Conservation (phyloP, 2,113 vertebrate genomes). For the Gnathonemus echidnorhynchus region DNA sequence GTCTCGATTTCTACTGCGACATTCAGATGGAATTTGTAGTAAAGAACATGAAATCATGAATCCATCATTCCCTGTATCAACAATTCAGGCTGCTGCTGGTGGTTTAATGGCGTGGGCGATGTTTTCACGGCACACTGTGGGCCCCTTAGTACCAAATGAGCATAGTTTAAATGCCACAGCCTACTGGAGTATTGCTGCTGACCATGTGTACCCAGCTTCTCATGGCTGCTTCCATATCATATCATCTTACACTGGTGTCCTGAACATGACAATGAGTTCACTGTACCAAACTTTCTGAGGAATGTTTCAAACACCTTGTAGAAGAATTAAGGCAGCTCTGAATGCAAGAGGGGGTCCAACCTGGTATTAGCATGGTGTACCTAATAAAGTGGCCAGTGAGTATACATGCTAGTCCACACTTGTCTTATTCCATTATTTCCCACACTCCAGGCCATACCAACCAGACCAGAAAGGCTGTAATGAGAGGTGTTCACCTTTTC, state of each 20-base stretch:
- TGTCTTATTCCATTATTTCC: background rate
- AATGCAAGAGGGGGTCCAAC: background rate
- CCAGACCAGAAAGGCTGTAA: background rate
- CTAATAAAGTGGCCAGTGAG: background rate
- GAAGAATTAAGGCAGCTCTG: background rate
- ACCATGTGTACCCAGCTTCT: background rate
- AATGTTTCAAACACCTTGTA: background rate
- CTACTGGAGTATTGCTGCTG: background rate
- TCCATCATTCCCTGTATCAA: background rate
- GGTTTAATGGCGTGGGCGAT: background rate
- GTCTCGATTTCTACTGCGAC: background rate
- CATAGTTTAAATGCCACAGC: background rate
- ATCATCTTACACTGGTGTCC: background rate
- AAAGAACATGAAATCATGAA: background rate
- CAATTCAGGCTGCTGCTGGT: background rate
- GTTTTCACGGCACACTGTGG: background rate
- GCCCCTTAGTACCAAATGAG: background rate
- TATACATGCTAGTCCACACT: background rate
- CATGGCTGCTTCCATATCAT: background rate
- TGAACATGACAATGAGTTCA: background rate
- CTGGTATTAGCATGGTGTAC: background rate
- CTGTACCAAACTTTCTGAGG: background rate
- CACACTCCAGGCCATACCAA: background rate
- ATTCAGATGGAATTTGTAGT: background rate
- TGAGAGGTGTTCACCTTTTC: background rate